Evolutionary conservation across 2,797 vertebrate genomes (phyloP), one percentile per base, ranked within the genome.

Genomic region (Gymnodraco acuticeps): DNA sequence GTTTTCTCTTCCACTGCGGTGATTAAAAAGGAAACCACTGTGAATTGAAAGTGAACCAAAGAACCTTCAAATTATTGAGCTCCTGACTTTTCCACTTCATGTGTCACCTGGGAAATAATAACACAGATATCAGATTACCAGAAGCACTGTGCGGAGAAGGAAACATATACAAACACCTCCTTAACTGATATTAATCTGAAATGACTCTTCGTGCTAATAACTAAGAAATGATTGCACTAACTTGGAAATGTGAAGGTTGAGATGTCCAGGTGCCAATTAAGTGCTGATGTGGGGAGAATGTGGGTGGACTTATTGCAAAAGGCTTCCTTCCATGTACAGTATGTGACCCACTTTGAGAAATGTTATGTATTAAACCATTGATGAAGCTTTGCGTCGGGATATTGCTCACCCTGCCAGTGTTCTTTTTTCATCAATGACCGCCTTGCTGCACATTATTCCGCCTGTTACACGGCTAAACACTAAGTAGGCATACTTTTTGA

Each of bases 21-120:
- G 67, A 87, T 88, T 85, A 74, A 64, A 81, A 78, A 45, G 42
- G 84, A 82, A 89, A 78, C 73, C 75, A 69, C 75, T 65, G 65
- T 64, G 64, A 84, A 67, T 74, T 82, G 86, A 87, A 84, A 38
- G 2, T 19, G 82, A 81, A 81, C 67, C 81, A 86, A 83, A 82
- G 85, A 80, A 41, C 59, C 76, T 78, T 82, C 55, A 80, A 70
- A 55, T 63, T 9, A 71, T 76, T 87, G 70, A 79, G 64, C 74
- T 77, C 54, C 77, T 67, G 61, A 50, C 68, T 72, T 83, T 78
- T 78, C 64, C 27, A 68, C 70, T 73, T 80, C 33, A 69, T 68
- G 50, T 79, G 67, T 81, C 62, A 85, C 64, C 69, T 83, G 82
- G 23, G 72, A 64, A 82, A 75, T 47, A 81, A 80, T 75, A 87